These are phyloP conservation scores for Zootoca vivipara DNA, from an alignment of 2,113 vertebrate species.

Conservation along the genomic window DNA sequence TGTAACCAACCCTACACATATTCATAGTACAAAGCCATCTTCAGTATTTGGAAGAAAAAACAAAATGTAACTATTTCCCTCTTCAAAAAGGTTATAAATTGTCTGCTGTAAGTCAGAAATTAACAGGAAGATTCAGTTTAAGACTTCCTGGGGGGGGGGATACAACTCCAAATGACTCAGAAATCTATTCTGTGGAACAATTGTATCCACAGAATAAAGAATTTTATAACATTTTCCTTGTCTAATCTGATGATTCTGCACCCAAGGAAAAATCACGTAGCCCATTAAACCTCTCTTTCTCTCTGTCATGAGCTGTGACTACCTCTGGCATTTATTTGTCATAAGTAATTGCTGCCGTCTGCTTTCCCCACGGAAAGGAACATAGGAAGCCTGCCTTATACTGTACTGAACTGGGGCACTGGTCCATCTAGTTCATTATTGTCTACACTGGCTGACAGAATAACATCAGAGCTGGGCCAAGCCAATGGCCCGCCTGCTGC, in stretches of 20 bases:
- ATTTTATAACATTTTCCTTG: not conserved
- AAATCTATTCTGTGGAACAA: not conserved
- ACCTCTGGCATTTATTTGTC: not conserved
- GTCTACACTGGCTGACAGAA: no score
- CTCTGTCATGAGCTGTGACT: not conserved
- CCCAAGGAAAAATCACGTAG: not conserved
- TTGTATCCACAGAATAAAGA: not conserved
- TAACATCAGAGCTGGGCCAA: no score
- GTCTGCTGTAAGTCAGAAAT: not conserved
- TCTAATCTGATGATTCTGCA: not conserved
- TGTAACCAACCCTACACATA: no score
- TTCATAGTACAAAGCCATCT: not conserved
- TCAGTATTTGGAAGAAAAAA: not conserved
- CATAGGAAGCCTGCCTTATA: no score
- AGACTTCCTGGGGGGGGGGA: not conserved
- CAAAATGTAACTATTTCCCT: not conserved
- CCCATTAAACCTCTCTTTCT: constrained; percentile 3
- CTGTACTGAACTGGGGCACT: no score
- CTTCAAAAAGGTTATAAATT: not conserved
- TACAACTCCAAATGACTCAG: not conserved
- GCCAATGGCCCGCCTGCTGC: no score
- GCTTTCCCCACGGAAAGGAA: not conserved
- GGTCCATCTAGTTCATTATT: no score
- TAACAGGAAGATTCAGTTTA: not conserved
- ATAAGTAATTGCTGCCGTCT: not conserved